Base-by-base conservation (phyloP, 92 coral and sea anemone genomes). In the Phenganax marumi region DNA sequence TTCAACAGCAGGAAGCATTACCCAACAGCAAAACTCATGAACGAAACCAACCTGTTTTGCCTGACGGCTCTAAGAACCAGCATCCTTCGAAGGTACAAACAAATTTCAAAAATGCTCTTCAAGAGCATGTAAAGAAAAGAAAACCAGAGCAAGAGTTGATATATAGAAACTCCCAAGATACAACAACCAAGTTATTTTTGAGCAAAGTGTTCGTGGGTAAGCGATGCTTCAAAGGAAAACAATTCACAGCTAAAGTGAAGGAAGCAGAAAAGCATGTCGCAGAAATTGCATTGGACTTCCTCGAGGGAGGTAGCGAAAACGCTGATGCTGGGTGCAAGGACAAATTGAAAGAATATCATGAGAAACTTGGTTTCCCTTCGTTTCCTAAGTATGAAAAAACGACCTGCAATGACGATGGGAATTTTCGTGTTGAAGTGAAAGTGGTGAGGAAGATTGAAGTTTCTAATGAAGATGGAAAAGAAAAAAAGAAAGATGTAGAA, bases 211-310 rank as follows among this genome's bases (percentile, higher is more conserved):
- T 58, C n/a, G 53, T 77, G 8, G 82, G 55, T 3, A 58, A 61
- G 18, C 82, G 82, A 55, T 77, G 82, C 13, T 77, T 77, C 14
- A 77, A 77, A n/a, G 82, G 82, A 19, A 65, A 77, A 19, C 23
- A 58, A 19, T 25, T 71, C 7, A 11, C 26, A 19, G 47, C 70
- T 1, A 77, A 60, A 62, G 85, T 85, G 84, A 92, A 88, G 68
- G 84, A 82, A 48, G 97, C 97, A 1, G 97, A 92, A 51, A 84
- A 92, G 68, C 80, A 64, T 33, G 91, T 88, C 9, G 97, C 97
- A 9, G 68, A 92, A 56, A 79, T 73, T 12, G 93, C 97, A 12
- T 50, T 92, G 17, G 82, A 58, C 47, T 50, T 23, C 25, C 82
- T 77, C 55, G 24, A 60, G 43, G 70, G 55, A 1, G 9, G 25